These are phyloP conservation scores for Romanogobio albipinnatus DNA, from an alignment of 2,113 vertebrate genomes.

Conservation along the genomic window DNA sequence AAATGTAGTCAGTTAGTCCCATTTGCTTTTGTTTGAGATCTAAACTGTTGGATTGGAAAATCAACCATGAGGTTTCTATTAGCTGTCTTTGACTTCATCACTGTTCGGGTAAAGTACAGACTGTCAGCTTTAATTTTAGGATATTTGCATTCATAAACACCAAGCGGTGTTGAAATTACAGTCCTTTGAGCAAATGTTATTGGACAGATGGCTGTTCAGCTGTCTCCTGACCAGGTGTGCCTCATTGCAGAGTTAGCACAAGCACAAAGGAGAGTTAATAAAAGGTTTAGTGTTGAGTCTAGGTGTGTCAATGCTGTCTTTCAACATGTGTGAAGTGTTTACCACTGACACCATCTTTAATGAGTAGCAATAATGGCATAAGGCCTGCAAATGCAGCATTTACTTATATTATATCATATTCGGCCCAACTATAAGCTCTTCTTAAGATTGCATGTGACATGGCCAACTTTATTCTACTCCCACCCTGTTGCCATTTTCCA, in stretches of 20 bases:
- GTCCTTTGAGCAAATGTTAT: conserved; percentile 2
- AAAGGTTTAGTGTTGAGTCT: conserved; percentile 10
- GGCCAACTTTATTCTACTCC: not conserved
- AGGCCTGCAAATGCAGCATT: not conserved
- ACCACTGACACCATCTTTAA: not conserved
- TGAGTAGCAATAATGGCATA: not conserved
- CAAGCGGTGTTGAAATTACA: conserved; percentile 8
- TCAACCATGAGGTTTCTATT: not conserved
- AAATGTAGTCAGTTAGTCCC: not conserved
- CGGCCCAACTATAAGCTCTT: not conserved
- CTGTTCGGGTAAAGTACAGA: not conserved
- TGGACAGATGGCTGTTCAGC: conserved; percentile 24
- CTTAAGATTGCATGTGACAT: not conserved
- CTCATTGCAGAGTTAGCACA: not conserved
- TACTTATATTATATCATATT: not conserved
- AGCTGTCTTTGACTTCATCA: conserved; percentile 16
- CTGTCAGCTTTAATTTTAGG: conserved; percentile 40
- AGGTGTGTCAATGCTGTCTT: conserved; percentile 2
- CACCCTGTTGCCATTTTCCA: not conserved
- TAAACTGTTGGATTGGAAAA: not conserved
- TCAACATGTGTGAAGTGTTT: not conserved
- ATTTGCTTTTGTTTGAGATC: conserved; percentile 7
- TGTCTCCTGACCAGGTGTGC: conserved; percentile 31
- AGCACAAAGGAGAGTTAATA: conserved; percentile 11
- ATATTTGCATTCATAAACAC: conserved; percentile 20